Conservation (phyloP, 2,888 invertebrate genomes). For the Hypolimnas misippus region DNA sequence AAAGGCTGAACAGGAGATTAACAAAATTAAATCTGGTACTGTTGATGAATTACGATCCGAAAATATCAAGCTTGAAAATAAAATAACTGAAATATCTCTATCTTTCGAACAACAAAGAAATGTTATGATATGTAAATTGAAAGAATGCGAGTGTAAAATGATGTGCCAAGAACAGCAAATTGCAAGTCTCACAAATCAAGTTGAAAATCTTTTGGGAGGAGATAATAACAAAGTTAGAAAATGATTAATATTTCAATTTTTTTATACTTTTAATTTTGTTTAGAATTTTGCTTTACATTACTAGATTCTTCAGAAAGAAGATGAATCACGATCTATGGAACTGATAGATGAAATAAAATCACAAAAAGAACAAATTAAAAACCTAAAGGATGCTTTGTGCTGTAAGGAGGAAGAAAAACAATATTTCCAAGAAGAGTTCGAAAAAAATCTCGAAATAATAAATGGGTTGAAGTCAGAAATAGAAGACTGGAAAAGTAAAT, state of each 20-base stretch:
- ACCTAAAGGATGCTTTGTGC: constrained; percentile 61
- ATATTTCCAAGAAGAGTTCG: constrained; percentile 59
- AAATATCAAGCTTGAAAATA: constrained; percentile 64
- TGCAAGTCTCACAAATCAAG: constrained; percentile 77
- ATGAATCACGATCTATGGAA: constrained; percentile 50
- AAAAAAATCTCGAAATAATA: constrained; percentile 62
- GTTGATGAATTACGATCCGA: constrained; percentile 64
- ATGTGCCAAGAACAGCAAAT: constrained; percentile 85
- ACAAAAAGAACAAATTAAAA: constrained; percentile 65
- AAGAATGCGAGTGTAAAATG: constrained; percentile 80
- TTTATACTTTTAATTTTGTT: constrained; percentile 9
- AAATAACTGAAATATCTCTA: constrained; percentile 61
- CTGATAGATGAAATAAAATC: constrained; percentile 67
- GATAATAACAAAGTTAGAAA: constrained; percentile 56
- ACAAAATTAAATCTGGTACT: constrained; percentile 60
- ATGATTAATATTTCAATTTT: constrained; percentile 21
- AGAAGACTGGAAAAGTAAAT: constrained; percentile 70
- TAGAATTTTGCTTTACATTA: constrained; percentile 37
- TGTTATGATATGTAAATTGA: constrained; percentile 72
- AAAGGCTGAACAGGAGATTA: constrained; percentile 73
- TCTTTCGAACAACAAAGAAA: constrained; percentile 78
- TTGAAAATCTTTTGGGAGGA: constrained; percentile 75
- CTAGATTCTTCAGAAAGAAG: constrained; percentile 46
- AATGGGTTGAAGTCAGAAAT: constrained; percentile 65
- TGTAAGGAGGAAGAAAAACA: constrained; percentile 70